phyloP scores from a whole-genome alignment of 2,888 invertebrate genomes.

The Lacanobia wlatinum region DNA sequence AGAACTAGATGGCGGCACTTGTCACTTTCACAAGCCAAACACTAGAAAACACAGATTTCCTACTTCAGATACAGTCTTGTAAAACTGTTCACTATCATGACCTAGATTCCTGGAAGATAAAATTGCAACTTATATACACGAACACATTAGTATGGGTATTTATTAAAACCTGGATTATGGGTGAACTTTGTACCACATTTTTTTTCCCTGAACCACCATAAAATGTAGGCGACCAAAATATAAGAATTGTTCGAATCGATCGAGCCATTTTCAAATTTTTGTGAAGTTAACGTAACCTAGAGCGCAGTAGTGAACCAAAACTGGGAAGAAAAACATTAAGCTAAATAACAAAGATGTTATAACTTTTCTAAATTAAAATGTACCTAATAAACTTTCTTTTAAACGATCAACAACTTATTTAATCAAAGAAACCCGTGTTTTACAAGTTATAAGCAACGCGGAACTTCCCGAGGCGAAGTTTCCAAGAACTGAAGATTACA shows the following conservation, averaged over 20 bases:
- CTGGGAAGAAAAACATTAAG: background rate
- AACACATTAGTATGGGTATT: no score
- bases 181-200: no score
- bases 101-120: background rate
- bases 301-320: no score
- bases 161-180: no score
- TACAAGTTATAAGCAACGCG: conserved; percentile 24
- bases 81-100: background rate
- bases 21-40: background rate
- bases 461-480: conserved; percentile 50
- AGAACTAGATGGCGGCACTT: conserved; percentile 42
- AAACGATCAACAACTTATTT: conserved; percentile 28
- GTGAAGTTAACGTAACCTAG: no score
- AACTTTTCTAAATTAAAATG: background rate
- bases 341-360: background rate
- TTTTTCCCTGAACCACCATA: no score
- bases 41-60: background rate
- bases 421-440: conserved; percentile 50
- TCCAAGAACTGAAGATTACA: conserved; percentile 50
- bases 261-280: no score
- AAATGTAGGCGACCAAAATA: no score
- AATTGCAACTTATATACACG: background rate
- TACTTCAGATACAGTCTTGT: background rate
- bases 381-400: conserved; percentile 8
- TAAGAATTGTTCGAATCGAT: no score